Base-by-base conservation (phyloP, 2,797 vertebrate species). In the Lepilemur septentrionalis region DNA sequence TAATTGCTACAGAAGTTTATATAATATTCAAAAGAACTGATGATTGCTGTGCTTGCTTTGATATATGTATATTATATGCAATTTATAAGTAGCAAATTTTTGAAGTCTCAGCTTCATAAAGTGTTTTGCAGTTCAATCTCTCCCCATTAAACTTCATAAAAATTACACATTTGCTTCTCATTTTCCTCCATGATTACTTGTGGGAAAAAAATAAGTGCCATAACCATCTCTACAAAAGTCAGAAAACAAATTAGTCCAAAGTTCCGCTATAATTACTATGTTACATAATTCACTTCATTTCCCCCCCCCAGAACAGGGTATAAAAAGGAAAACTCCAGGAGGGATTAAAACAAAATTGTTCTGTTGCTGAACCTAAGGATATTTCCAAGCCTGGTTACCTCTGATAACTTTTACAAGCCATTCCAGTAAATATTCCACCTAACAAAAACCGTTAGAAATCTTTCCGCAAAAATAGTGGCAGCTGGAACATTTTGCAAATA, bases 331-430 rank as follows among this genome's bases (percentile, higher is more conserved):
- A 84, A 87, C 82, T 81, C n/a, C 69, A 73, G 67, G 11, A 90
- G 20, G 9, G 32, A 95, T 84, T 93, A 87, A 89, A 93, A 95
- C 12, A 83, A 95, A 96, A 93, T 46, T 95, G 52, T 75, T 96
- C 73, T 89, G 15, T 76, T 93, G 52, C 18, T 72, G 6, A 95
- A 95, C 48, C 78, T 86, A 67, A 50, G 41, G n/a, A 81, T 88
- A 92, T 90, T 80, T 94, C 59, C 23, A 96, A 94, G 85, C 30
- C 59, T 73, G 32, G 14, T 22, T 93, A 96, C 57, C 52, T 93
- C 59, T 32, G 38, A 89, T 79, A 87, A 89, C 52, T 84, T 96
- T 86, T 55, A 76, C 28, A 92, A 96, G 93, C 32, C 50, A 94
- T 91, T 86, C 92, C 75, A 65, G 46, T 93, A 70, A 97, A 70